Evolutionary conservation across 2,888 invertebrate genomes (phyloP), one percentile per base, ranked within the genome.

Genomic region (Ernsta delagoae): DNA sequence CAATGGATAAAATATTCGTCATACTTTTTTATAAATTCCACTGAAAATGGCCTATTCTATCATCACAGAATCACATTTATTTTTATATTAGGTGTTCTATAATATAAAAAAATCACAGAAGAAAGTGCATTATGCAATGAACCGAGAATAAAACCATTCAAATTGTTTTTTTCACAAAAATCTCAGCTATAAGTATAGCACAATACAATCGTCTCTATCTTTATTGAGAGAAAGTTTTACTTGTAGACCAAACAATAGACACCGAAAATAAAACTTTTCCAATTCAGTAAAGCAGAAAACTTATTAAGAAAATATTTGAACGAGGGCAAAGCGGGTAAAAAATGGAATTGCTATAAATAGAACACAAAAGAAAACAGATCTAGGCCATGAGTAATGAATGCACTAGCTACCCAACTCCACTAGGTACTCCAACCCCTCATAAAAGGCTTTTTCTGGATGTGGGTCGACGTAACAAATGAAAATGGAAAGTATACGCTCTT

Each of bases 311-410:
- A 54, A 56, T 41, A 24, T 34, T 12, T 60, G 36, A 45, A 57
- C 45, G 65, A 57, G 57, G 57, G 65, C 34, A 56, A 64, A 64
- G 34, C 56, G 54, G 5, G 7, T 6, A 16, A 45, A 34, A 65
- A 65, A 65, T 39, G 31, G 48, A 5, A 48, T 34, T 36, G 24
- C 39, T 65, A 59, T 24, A 65, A 65, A 65, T 65, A 65, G 65
- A 56, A 56, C 64, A 56, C 34, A 63, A 63, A 63, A 63, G 50
- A 65, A 39, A 65, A 57, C 24, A 24, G 24, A 24, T 24, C 65
- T 65, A 50, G 65, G 65, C 24, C 59, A 50, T 59, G 50, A 66
- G 59, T 66, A 66, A 66, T 60, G 66, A 65, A 60, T 53, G 65
- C 59, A 59, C 53, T 59, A 43, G 24, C 39, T 60, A 66, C 43